phyloP scores from a whole-genome alignment of 2,888 invertebrate genomes.

The Stenichneumon culpator region DNA sequence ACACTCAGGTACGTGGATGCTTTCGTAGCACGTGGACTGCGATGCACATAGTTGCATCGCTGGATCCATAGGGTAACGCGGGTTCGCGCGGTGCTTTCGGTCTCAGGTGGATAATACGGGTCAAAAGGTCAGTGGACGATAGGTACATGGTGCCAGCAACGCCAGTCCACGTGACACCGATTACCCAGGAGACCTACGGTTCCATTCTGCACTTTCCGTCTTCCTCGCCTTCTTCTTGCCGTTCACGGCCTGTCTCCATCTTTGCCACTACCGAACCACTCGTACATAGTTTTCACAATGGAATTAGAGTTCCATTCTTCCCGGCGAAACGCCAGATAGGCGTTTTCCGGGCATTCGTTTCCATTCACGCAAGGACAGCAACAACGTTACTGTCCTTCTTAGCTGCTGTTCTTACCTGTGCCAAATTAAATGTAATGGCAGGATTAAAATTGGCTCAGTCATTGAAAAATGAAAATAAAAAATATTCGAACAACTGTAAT shows the following conservation, averaged over 20 bases:
- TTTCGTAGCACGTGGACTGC: slow-evolving; percentile 1
- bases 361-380: slow-evolving; percentile 3
- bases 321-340: slow-evolving; percentile 8
- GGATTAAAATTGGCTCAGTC: neutral
- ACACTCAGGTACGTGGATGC: neutral
- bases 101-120: slow-evolving; percentile 56
- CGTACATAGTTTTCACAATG: slow-evolving; percentile 40
- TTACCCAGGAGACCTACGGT: slow-evolving; percentile 45
- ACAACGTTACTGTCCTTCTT: neutral
- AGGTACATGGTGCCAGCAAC: slow-evolving; percentile 25
- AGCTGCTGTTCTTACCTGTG: neutral
- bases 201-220: neutral
- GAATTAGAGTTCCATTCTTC: slow-evolving; percentile 55
- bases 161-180: slow-evolving; percentile 51
- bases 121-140: slow-evolving; percentile 60
- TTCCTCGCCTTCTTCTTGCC: neutral
- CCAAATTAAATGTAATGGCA: neutral
- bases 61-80: slow-evolving; percentile 16
- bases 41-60: slow-evolving; percentile 15
- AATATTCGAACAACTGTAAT: neutral
- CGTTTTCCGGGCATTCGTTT: neutral
- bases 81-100: slow-evolving; percentile 36
- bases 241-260: slow-evolving; percentile 6
- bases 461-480: neutral
- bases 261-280: slow-evolving; percentile 36